Conservation (phyloP, 2,113 vertebrate genomes). For the Pseudonaja textilis region DNA sequence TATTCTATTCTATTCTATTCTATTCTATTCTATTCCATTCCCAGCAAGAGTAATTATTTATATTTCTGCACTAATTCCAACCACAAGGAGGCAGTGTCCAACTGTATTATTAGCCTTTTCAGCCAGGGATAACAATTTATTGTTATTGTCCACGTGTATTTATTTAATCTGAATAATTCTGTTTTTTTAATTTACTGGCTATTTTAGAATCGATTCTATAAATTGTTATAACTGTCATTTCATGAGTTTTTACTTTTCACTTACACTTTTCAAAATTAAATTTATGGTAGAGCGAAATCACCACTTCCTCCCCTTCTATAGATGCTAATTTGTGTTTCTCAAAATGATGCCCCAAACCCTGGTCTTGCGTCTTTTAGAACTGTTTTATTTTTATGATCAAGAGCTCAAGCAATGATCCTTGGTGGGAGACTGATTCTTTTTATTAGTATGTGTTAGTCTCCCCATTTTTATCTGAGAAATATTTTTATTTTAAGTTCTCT, state of each 20-base stretch:
- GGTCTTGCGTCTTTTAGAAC: neutral
- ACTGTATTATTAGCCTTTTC: neutral
- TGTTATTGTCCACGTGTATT: neutral
- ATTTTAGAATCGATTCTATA: neutral
- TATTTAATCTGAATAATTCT: neutral
- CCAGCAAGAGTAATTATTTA: neutral
- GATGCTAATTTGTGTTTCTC: neutral
- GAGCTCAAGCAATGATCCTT: neutral
- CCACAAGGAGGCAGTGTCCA: constrained; percentile 12
- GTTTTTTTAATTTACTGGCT: neutral
- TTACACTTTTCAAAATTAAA: neutral
- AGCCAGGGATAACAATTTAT: neutral
- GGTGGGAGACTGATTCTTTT: neutral
- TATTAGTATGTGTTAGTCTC: neutral
- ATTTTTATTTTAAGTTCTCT: neutral
- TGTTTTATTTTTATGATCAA: neutral
- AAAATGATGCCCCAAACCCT: neutral
- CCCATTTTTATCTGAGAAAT: neutral
- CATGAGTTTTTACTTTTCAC: neutral
- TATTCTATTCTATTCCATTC: neutral
- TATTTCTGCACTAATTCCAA: neutral
- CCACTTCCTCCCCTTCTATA: accelerated
- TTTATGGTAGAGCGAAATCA: neutral
- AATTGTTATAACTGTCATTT: neutral
- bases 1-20: no score